Conservation (phyloP, 2,113 vertebrate genomes). For the Donacobius atricapilla region DNA sequence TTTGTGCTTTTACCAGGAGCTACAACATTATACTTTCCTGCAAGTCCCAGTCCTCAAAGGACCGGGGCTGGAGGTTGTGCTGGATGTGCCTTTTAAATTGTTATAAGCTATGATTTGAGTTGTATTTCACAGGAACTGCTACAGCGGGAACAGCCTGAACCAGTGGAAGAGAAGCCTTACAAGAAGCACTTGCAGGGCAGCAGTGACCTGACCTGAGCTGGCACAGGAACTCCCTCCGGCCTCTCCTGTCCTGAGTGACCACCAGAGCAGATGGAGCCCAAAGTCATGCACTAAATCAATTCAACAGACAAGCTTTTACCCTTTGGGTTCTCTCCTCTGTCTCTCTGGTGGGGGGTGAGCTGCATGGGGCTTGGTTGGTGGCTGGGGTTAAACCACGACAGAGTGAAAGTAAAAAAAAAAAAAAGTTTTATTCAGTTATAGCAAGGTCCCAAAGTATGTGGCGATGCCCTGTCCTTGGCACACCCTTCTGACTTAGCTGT, state of each 20-base stretch:
- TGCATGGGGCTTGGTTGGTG: not conserved
- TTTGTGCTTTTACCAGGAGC: not conserved
- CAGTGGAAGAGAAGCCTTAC: not conserved
- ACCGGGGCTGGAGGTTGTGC: not conserved
- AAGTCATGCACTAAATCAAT: not conserved
- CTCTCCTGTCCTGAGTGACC: not conserved
- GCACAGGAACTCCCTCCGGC: not conserved
- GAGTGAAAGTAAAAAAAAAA: not conserved
- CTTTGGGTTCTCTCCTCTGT: too few relatives aligned
- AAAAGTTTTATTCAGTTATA: not conserved
- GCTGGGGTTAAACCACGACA: not conserved
- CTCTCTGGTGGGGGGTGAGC: not conserved
- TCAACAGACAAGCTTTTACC: not conserved
- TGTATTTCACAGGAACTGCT: not conserved
- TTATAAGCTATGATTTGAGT: not conserved
- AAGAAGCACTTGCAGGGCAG: not conserved
- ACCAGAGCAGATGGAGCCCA: not conserved
- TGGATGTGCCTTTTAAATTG: not conserved
- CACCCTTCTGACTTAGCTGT: not conserved
- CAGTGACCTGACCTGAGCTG: not conserved
- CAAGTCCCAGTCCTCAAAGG: not conserved
- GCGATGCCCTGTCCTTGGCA: not conserved
- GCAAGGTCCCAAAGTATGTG: not conserved
- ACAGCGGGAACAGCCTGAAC: not conserved
- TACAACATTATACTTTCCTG: accelerated